Conservation (phyloP, 92 coral and sea anemone genomes). For the Pocillopora grandis region DNA sequence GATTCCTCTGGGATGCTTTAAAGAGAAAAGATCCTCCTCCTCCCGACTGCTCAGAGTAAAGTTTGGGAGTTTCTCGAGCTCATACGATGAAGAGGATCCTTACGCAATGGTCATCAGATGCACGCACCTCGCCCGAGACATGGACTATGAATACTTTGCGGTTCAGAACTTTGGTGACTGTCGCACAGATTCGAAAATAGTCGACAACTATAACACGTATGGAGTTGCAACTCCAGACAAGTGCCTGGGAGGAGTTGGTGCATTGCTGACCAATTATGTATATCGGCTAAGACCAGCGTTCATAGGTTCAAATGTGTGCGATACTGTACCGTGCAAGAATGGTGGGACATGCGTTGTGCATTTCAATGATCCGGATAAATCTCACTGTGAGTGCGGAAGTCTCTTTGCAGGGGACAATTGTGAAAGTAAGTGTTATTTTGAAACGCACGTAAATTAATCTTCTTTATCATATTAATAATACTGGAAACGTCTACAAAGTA, state of each 20-base stretch:
- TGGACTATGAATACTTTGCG: constrained; percentile 46
- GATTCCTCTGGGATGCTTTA: constrained; percentile 10
- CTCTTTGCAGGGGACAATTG: constrained; percentile 1
- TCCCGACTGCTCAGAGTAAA: constrained; percentile 2
- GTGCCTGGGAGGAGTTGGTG: constrained; percentile 46
- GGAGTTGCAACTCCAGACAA: constrained; percentile 20
- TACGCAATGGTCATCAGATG: constrained; percentile 21
- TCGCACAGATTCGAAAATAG: constrained; percentile 7
- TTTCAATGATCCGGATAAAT: constrained; percentile 2
- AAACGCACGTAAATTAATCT: too few species aligned
- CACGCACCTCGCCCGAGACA: constrained; percentile 37
- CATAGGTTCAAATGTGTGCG: constrained; percentile 29
- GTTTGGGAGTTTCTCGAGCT: not conserved
- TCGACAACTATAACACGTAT: constrained; percentile 3
- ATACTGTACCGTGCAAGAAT: constrained; percentile 19
- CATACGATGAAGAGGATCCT: constrained; percentile 7
- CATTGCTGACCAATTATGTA: constrained; percentile 1
- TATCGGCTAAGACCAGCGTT: constrained; percentile 23
- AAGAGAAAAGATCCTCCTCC: not conserved
- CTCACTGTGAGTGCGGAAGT: constrained; percentile 11
- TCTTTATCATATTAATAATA: too few species aligned
- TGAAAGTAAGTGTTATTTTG: not conserved
- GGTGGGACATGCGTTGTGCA: constrained; percentile 23
- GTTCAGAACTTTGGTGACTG: constrained; percentile 29
- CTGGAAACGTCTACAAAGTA: too few species aligned